Evolutionary conservation across 1,140 invertebrate species (phyloP).

Genomic region (Cotesia chilonis): DNA sequence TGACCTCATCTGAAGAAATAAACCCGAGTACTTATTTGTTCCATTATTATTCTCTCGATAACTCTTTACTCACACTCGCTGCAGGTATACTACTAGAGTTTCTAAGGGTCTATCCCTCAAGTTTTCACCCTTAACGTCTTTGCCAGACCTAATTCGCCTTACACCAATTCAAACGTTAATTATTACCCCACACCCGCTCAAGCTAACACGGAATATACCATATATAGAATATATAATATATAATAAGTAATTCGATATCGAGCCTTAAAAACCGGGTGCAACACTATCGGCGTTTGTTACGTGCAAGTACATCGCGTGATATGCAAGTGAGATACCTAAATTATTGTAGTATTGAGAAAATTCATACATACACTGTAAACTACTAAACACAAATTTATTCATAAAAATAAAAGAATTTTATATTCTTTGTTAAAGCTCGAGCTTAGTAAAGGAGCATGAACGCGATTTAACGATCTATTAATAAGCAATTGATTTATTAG

Average conservation of each 20-base stretch:
- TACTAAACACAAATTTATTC: conserved; percentile 21
- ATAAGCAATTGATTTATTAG: too few relatives aligned
- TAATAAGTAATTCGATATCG: conserved; percentile 10
- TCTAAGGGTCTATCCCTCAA: conserved; percentile 13
- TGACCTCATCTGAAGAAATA: conserved; percentile 19
- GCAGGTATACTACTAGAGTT: neutral
- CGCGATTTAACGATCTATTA: too few relatives aligned
- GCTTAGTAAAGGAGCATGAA: neutral
- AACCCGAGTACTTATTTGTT: too few relatives aligned
- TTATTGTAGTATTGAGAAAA: conserved; percentile 17
- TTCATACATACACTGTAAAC: too few relatives aligned
- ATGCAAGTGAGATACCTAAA: conserved; percentile 29
- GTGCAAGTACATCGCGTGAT: conserved; percentile 37
- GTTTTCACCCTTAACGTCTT: conserved; percentile 10
- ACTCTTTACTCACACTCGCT: neutral
- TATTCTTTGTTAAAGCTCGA: neutral
- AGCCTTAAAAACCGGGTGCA: conserved; percentile 20
- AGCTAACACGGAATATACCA: neutral
- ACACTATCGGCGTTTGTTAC: conserved; percentile 37
- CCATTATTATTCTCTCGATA: conserved; percentile 2
- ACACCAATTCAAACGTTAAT: conserved; percentile 28
- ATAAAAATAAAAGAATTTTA: neutral
- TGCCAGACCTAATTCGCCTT: neutral
- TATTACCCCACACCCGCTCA: conserved; percentile 21
- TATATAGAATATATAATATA: too few relatives aligned